A percentile compares a stretch with the other conserved stretches of the same genome.
Conservation (phyloP, 2,888 invertebrate genomes). For the Cataglyphis albicans region DNA sequence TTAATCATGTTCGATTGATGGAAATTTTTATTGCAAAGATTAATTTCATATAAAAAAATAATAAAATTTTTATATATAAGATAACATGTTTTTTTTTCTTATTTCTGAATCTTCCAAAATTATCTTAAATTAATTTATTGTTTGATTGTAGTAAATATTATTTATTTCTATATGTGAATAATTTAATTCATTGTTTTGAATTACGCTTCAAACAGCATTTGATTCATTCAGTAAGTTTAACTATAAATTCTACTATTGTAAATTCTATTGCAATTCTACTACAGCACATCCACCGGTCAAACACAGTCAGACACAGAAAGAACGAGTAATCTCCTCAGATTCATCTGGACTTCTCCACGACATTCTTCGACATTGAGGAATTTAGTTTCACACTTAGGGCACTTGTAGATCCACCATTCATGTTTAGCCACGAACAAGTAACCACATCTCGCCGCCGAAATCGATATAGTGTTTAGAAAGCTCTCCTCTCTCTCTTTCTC, state of each 20-base stretch:
- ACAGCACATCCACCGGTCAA: background rate
- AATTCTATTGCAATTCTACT: too few relatives aligned
- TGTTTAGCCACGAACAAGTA: slow-evolving; percentile 66
- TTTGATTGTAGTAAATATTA: background rate
- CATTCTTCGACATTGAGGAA: background rate
- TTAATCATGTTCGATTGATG: background rate
- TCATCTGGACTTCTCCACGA: slow-evolving; percentile 8
- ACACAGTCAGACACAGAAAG: background rate
- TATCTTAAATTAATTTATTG: background rate
- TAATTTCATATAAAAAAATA: background rate
- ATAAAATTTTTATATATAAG: background rate
- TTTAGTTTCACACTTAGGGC: background rate
- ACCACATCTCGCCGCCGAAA: slow-evolving; percentile 75
- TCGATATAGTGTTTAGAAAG: slow-evolving; percentile 82
- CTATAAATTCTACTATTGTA: background rate
- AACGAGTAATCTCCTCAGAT: background rate
- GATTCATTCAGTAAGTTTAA: background rate
- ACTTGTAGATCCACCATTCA: slow-evolving; percentile 59
- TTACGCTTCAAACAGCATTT: background rate
- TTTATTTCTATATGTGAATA: background rate
- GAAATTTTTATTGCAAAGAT: background rate
- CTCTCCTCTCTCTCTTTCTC: slow-evolving; percentile 60
- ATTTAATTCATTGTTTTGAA: slow-evolving; percentile 1
- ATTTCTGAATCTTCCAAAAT: background rate
- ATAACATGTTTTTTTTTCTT: background rate